Base-by-base conservation (phyloP, 2,797 vertebrate species). In the Acanthopagrus latus region DNA sequence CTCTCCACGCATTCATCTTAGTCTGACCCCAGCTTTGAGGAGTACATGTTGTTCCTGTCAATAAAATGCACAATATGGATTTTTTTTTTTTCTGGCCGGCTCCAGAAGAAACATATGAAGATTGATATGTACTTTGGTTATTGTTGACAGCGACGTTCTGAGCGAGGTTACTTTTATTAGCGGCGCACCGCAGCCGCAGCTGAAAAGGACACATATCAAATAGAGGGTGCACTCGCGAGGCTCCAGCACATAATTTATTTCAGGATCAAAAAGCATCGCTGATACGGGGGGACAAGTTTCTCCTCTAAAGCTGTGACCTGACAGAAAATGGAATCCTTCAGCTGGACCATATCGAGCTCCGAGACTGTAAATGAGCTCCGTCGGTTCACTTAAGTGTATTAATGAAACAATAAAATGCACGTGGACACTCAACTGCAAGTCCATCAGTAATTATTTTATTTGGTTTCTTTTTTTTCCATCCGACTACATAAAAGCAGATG, bases 61-160 rank as follows among this genome's bases (percentile, higher is more conserved):
- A 92, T 90, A 90, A 89, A 84, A 88, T 25, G 65, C 56, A 62
- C 59, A 16, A 18, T 88, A 91, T 93, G 67, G 93, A 94, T 93
- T 91, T 69, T 51, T 43, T 43, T 21, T 86, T 75, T 66, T 33
- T 44, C 23, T 58, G 51, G 63, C 76, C 9, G 1, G 27, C 79
- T 68, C 55, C 70, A 60, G 62, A 64, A 82, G 51, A 80, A 78
- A 81, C 47, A 47, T 23, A 83, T 68, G 64, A 91, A 91, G 93
- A 93, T 93, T 90, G 92, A 93, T 93, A 88, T 56, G 72, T 51
- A 18, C 72, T 73, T 83, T 57, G 73, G 73, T 71, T 51, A 48
- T 55, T 70, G 69, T 70, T 83, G 90, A 85, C 89, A 85, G 73
- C 79, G 78, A 85, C 18, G 23, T 85, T 86, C 82, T 82, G 75